A percentile compares a stretch with the other conserved stretches of the same genome.
phyloP scores from a whole-genome alignment of 2,113 vertebrate species.

The Isurus oxyrinchus region DNA sequence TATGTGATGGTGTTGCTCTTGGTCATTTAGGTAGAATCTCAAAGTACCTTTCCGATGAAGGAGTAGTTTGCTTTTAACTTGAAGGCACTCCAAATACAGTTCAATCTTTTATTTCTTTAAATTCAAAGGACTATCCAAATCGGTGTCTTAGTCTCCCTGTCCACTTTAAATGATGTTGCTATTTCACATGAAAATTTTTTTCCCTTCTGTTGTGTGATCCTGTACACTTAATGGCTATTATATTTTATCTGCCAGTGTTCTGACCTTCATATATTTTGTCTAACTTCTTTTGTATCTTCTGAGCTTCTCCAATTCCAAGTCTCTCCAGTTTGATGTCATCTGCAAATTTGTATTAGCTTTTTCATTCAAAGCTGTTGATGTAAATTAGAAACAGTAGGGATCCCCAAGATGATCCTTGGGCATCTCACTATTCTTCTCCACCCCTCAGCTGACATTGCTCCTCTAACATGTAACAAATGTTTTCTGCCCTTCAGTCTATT shows the following conservation, averaged over 20 bases:
- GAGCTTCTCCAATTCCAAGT: neutral
- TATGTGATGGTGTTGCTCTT: neutral
- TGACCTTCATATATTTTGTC: neutral
- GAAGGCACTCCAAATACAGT: neutral
- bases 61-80: neutral
- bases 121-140: neutral
- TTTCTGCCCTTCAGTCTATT: neutral
- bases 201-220: neutral
- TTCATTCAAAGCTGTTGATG: neutral
- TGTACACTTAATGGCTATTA: neutral
- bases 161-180: neutral
- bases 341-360: neutral
- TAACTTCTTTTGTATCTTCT: neutral
- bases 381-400: neutral
- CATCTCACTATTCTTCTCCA: neutral
- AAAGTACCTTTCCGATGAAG: neutral
- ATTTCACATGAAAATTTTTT: neutral
- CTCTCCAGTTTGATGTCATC: neutral
- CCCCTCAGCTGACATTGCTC: neutral
- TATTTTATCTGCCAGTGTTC: neutral
- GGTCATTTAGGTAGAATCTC: neutral
- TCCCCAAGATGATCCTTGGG: neutral
- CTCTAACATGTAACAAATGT: neutral
- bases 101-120: neutral
- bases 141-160: neutral